phyloP scores from a whole-genome alignment of 2,113 vertebrate species.

The Hipposideros armiger region DNA sequence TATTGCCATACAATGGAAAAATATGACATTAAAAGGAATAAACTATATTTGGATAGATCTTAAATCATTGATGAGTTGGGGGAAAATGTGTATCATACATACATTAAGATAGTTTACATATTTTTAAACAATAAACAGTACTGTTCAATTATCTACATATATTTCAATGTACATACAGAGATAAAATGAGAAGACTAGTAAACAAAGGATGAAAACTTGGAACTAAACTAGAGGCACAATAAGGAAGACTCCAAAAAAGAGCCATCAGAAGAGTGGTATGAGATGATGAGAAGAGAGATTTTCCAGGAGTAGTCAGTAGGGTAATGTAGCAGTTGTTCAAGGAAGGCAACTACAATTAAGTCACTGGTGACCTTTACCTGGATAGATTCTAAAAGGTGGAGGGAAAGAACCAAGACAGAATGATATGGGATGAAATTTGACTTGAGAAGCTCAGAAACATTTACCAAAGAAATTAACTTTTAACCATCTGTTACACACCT shows the following conservation, averaged over 20 bases:
- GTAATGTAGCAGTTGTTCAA: background rate
- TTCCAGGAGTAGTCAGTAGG: background rate
- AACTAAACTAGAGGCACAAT: background rate
- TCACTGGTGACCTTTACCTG: background rate
- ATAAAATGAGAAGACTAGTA: background rate
- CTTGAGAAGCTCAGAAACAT: background rate
- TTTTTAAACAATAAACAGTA: background rate
- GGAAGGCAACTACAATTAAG: background rate
- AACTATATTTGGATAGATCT: background rate
- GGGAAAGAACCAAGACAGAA: background rate
- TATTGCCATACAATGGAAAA: background rate
- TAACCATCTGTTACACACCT: background rate
- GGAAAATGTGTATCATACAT: background rate
- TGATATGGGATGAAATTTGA: background rate
- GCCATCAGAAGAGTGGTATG: background rate
- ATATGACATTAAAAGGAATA: background rate
- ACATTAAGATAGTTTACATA: background rate
- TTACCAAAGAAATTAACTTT: background rate
- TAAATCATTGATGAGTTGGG: background rate
- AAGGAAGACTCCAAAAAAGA: background rate
- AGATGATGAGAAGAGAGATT: background rate
- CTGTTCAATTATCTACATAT: background rate
- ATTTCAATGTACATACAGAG: background rate
- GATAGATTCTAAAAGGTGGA: background rate
- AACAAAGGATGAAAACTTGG: background rate